Conservation (phyloP, 2,888 invertebrate genomes). For the Nomada flava region DNA sequence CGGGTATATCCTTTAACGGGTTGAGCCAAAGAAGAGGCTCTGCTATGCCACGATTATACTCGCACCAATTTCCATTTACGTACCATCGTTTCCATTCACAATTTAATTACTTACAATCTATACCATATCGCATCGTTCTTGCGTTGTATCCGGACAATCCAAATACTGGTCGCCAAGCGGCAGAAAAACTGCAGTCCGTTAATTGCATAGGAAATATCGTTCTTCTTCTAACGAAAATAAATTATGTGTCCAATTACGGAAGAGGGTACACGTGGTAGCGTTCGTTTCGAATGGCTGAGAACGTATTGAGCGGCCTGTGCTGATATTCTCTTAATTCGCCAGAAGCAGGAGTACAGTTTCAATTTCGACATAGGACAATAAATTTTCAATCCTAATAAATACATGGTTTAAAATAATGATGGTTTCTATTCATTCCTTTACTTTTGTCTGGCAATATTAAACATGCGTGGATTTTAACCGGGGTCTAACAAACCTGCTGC, state of each 20-base stretch:
- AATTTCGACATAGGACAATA: neutral
- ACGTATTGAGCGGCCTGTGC: conserved; percentile 41
- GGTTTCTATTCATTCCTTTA: conserved; percentile 57
- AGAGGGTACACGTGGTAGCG: conserved; percentile 22
- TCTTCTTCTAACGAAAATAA: conserved; percentile 67
- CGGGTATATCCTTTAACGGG: neutral
- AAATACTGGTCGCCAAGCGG: neutral
- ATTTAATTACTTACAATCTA: conserved; percentile 64
- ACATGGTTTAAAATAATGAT: conserved; percentile 68
- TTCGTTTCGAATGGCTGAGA: neutral
- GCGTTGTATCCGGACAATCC: neutral
- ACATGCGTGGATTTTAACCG: neutral
- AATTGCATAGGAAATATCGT: conserved; percentile 74
- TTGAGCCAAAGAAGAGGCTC: neutral
- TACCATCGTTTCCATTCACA: conserved; percentile 65
- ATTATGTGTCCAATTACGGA: conserved; percentile 77
- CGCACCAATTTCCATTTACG: conserved; percentile 26
- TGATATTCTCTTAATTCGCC: conserved; percentile 18
- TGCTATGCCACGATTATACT: neutral
- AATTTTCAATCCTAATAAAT: conserved; percentile 62
- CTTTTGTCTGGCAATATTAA: neutral
- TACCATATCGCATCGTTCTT: neutral
- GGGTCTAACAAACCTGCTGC: conserved; percentile 88
- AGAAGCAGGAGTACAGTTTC: conserved; percentile 5
- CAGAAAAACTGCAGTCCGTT: conserved; percentile 57